These are phyloP conservation scores for Amphiura filiformis DNA, from an alignment of 35 echinoderm and acorn worm genomes.

Conservation along the genomic window DNA sequence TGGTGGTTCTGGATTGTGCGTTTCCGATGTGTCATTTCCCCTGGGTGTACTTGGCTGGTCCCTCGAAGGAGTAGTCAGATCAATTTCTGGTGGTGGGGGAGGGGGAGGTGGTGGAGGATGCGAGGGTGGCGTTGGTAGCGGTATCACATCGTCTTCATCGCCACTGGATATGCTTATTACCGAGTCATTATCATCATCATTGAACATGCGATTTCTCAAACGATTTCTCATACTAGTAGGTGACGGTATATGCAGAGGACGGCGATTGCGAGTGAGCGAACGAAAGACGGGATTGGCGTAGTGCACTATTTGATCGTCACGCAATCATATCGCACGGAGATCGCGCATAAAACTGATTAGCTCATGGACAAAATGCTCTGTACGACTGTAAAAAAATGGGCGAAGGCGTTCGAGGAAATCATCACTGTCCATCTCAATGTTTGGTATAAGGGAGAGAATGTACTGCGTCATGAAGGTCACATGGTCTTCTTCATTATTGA, in stretches of 20 bases:
- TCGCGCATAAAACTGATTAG: conserved; percentile 83
- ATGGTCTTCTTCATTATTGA: conserved; percentile 72
- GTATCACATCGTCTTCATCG: conserved; percentile 6
- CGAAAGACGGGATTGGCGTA: conserved; percentile 59
- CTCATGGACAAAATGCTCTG: conserved; percentile 94
- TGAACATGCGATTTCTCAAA: background rate
- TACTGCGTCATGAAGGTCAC: conserved; percentile 91
- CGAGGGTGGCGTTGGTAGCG: background rate
- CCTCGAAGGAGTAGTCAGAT: background rate
- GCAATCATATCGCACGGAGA: conserved; percentile 83
- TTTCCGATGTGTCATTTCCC: conserved; percentile 9
- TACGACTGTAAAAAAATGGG: conserved; percentile 78
- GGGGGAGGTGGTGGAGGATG: background rate
- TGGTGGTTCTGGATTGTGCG: conserved; percentile 51
- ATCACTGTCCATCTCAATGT: conserved; percentile 84
- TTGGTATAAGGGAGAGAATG: conserved; percentile 82
- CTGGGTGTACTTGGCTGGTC: conserved; percentile 1
- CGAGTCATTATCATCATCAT: conserved; percentile 31
- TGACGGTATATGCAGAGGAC: conserved; percentile 15
- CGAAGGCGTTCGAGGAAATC: conserved; percentile 83
- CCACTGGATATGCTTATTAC: conserved; percentile 41
- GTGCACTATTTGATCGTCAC: conserved; percentile 76
- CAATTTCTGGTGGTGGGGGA: background rate
- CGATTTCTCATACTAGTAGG: conserved; percentile 20
- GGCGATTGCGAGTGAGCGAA: background rate